A percentile compares a stretch with the other conserved stretches of the same genome.
Evolutionary conservation across 2,113 vertebrate species (phyloP).

Genomic region (Actinemys pallida): DNA sequence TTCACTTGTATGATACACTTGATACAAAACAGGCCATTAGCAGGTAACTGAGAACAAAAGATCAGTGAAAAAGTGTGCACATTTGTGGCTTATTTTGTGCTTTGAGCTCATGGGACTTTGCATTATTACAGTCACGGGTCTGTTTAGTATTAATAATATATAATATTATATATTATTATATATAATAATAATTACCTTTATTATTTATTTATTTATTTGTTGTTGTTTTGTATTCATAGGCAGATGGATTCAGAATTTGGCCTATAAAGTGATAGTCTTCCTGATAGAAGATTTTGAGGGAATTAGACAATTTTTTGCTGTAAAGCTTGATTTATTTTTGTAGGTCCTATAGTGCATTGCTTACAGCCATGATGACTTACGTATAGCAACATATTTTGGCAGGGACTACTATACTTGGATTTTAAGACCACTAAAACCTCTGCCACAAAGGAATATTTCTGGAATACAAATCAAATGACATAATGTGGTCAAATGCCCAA

Average conservation of each 20-base stretch:
- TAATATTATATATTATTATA: too few relatives aligned
- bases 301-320: neutral
- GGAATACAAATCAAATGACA: too few relatives aligned
- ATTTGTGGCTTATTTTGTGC: neutral
- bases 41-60: too few relatives aligned
- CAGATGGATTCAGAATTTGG: neutral
- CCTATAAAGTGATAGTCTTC: neutral
- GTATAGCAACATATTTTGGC: accelerated
- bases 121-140: too few relatives aligned
- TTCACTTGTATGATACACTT: too few relatives aligned
- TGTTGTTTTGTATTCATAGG: neutral
- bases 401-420: neutral
- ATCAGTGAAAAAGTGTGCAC: too few relatives aligned
- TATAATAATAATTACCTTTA: too few relatives aligned
- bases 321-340: neutral
- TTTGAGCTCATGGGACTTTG: neutral
- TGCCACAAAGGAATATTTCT: too few relatives aligned
- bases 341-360: neutral
- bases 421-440: neutral
- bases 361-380: neutral
- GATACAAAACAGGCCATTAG: too few relatives aligned
- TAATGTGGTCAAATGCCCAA: too few relatives aligned
- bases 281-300: neutral
- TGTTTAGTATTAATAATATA: neutral
- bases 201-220: too few relatives aligned